Evolutionary conservation across 2,797 vertebrate species (phyloP).

Genomic region (Pseudomugil gertrudae): DNA sequence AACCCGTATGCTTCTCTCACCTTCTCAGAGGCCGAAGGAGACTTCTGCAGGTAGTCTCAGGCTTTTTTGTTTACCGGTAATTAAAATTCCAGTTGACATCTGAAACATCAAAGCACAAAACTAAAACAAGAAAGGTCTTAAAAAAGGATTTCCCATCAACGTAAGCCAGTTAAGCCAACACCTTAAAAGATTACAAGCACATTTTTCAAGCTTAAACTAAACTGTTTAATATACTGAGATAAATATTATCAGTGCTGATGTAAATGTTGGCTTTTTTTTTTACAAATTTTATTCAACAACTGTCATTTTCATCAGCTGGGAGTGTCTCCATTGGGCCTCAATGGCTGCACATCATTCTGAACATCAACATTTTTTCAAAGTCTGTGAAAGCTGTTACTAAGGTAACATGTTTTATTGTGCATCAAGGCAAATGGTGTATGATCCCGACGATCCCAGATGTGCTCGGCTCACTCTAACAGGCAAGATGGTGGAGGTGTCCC

Average conservation of each 20-base stretch:
- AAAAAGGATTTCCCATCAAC: too few relatives aligned
- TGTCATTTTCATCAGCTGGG: too few relatives aligned
- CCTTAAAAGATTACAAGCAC: background rate
- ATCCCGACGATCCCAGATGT: slow-evolving; percentile 89
- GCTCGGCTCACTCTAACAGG: slow-evolving; percentile 87
- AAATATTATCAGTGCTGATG: too few relatives aligned
- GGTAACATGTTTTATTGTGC: slow-evolving; percentile 17
- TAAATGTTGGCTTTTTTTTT: too few relatives aligned
- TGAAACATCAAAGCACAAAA: background rate
- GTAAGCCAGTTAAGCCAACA: background rate
- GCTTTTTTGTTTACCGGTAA: background rate
- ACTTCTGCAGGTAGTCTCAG: slow-evolving; percentile 86
- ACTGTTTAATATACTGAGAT: too few relatives aligned
- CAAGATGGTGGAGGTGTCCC: slow-evolving; percentile 85
- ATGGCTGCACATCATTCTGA: too few relatives aligned
- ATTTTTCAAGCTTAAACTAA: background rate
- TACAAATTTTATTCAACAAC: too few relatives aligned
- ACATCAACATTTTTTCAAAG: background rate
- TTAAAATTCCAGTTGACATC: background rate
- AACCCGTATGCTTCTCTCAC: slow-evolving; percentile 87
- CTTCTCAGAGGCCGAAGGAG: slow-evolving; percentile 86
- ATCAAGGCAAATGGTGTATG: slow-evolving; percentile 78
- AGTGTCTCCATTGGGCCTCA: too few relatives aligned
- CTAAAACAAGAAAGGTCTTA: background rate
- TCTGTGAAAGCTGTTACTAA: background rate